Evolutionary conservation across 2,888 invertebrate species (phyloP).

Genomic region (Thelaira solivaga): DNA sequence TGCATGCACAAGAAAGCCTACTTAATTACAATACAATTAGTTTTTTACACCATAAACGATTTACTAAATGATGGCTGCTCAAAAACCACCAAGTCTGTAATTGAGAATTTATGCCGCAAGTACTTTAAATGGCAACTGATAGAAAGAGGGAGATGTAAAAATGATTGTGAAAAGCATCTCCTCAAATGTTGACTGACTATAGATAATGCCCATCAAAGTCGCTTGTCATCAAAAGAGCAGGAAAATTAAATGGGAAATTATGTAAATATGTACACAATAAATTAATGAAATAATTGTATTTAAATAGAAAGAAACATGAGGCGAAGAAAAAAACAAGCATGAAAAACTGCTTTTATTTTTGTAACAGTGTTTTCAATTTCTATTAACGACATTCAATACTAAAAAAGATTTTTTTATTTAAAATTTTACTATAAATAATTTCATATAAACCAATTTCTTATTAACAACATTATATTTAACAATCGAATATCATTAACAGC

Average conservation of each 20-base stretch:
- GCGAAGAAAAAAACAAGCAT: neutral
- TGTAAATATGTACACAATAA: constrained; percentile 9
- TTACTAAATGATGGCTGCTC: constrained; percentile 13
- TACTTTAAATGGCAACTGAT: neutral
- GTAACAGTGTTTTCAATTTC: neutral
- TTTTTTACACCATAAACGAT: constrained; percentile 31
- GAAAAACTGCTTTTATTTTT: neutral
- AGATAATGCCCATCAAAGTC: constrained; percentile 11
- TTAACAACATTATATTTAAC: neutral
- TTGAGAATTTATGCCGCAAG: constrained; percentile 30
- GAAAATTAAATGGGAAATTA: constrained; percentile 10
- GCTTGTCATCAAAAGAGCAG: constrained; percentile 26
- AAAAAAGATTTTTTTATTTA: no score
- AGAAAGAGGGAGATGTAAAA: neutral
- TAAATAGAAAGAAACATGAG: neutral
- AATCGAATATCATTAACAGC: constrained; percentile 70
- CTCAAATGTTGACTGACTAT: neutral
- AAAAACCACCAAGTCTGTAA: constrained; percentile 15
- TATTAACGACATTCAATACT: no score
- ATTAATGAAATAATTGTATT: constrained; percentile 3
- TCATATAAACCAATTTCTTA: no score
- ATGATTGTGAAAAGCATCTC: neutral
- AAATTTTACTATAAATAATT: neutral
- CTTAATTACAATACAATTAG: constrained; percentile 41
- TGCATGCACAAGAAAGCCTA: constrained; percentile 7